These are phyloP conservation scores for Forbesichthys agassizii DNA, from an alignment of 2,113 vertebrate species.

Conservation along the genomic window DNA sequence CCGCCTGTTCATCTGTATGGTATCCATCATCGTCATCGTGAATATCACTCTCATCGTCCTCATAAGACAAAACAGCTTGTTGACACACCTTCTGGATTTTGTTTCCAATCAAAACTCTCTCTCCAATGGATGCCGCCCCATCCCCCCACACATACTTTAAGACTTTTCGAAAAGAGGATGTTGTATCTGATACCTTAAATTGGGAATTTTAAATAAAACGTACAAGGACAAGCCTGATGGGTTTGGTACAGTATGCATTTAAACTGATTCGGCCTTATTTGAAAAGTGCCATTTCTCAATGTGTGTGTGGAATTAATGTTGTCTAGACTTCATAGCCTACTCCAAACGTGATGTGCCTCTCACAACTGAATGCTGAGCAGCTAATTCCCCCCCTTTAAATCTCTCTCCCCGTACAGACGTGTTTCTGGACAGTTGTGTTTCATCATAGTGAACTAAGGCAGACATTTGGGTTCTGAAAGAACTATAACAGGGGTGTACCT, in stretches of 20 bases:
- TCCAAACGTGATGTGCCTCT: too few relatives aligned
- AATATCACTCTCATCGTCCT: slow-evolving; percentile 53
- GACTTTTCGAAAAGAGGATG: slow-evolving; percentile 16
- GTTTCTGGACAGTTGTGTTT: too few relatives aligned
- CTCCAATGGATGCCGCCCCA: slow-evolving; percentile 55
- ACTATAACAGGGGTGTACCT: too few relatives aligned
- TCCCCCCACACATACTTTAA: slow-evolving; percentile 17
- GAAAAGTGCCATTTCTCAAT: too few relatives aligned
- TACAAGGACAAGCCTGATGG: neutral
- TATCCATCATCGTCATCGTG: slow-evolving; percentile 52
- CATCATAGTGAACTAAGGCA: too few relatives aligned
- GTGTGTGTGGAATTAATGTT: too few relatives aligned
- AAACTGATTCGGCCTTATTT: too few relatives aligned
- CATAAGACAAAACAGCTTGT: slow-evolving; percentile 46
- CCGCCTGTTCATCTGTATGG: slow-evolving; percentile 50
- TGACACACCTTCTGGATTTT: slow-evolving; percentile 62
- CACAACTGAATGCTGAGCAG: too few relatives aligned
- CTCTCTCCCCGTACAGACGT: too few relatives aligned
- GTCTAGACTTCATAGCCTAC: too few relatives aligned
- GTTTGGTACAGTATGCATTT: neutral
- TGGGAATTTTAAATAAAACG: neutral
- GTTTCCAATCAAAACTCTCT: slow-evolving; percentile 53
- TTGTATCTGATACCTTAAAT: neutral
- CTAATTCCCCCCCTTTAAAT: too few relatives aligned
- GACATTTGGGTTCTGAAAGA: too few relatives aligned